These are phyloP conservation scores for Vanacampus margaritifer DNA, from an alignment of 2,113 vertebrate genomes.

Conservation along the genomic window DNA sequence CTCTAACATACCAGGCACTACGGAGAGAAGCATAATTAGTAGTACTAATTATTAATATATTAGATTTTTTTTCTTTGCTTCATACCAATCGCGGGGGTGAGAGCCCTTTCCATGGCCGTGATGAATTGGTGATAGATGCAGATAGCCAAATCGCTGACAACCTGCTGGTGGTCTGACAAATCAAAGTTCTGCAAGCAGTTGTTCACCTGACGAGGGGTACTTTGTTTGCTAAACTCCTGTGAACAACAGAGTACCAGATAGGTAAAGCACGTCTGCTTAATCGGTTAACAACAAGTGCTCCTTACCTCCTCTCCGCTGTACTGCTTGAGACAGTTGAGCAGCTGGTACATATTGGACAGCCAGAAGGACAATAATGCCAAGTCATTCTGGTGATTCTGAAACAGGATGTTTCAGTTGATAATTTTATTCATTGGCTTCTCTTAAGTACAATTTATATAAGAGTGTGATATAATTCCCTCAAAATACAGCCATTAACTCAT, in stretches of 20 bases:
- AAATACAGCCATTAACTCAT: too few species aligned
- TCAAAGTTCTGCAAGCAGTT: conserved; percentile 94
- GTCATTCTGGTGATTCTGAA: conserved; percentile 83
- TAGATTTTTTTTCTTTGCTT: neutral
- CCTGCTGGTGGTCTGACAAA: conserved; percentile 91
- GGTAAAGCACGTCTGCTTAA: neutral
- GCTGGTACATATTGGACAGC: conserved; percentile 88
- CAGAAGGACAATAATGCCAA: conserved; percentile 92
- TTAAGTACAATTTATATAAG: neutral
- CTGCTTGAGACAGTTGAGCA: conserved; percentile 95
- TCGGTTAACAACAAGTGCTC: neutral
- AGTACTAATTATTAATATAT: neutral
- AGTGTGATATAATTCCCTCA: too few species aligned
- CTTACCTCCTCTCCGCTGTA: conserved; percentile 97
- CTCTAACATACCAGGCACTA: conserved; percentile 93
- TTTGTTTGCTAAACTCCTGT: conserved; percentile 88
- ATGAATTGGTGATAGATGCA: conserved; percentile 89
- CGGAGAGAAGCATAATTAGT: too few species aligned
- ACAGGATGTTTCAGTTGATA: conserved; percentile 12
- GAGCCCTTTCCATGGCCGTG: conserved; percentile 80
- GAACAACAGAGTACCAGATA: neutral
- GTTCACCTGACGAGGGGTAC: conserved; percentile 83
- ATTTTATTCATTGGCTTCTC: neutral
- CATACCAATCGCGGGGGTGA: conserved; percentile 86
- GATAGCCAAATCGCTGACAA: conserved; percentile 93